A percentile compares a stretch with the other conserved stretches of the same genome.
Evolutionary conservation across 2,888 invertebrate genomes (phyloP).

Genomic region (Spicauda simplicius): DNA sequence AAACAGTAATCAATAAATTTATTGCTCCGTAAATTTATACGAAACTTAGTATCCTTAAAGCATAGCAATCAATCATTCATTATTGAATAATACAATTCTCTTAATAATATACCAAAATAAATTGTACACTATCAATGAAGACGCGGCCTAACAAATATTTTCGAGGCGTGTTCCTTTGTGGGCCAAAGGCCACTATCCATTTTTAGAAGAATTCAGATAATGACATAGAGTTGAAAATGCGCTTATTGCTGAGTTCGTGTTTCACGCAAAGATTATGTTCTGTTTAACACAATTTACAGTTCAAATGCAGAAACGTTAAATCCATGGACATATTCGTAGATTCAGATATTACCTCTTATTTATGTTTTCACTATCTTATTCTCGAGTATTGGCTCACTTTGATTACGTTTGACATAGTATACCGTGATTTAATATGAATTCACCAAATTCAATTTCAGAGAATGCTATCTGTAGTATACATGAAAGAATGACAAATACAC

Average conservation of each 20-base stretch:
- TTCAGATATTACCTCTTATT: background rate
- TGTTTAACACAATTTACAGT: conserved; percentile 3
- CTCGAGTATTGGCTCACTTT: too few relatives aligned
- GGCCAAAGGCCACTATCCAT: conserved; percentile 21
- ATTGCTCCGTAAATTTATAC: too few relatives aligned
- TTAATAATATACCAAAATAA: background rate
- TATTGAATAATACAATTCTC: too few relatives aligned
- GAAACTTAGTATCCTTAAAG: too few relatives aligned
- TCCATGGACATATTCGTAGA: background rate
- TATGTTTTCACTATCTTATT: too few relatives aligned
- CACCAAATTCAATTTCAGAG: too few relatives aligned
- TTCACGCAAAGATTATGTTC: conserved; percentile 20
- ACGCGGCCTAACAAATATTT: conserved; percentile 7
- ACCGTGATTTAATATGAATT: too few relatives aligned
- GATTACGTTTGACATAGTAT: too few relatives aligned
- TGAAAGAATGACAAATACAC: too few relatives aligned
- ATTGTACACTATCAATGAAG: background rate
- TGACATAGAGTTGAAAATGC: conserved; percentile 18
- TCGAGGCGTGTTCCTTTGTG: conserved; percentile 15
- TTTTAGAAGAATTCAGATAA: conserved; percentile 30
- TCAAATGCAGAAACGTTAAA: background rate
- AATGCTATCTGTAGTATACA: too few relatives aligned
- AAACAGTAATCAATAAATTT: too few relatives aligned
- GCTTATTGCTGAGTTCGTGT: conserved; percentile 21
- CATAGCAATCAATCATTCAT: too few relatives aligned